A percentile compares a stretch with the other conserved stretches of the same genome.
These are phyloP conservation scores for Sphyrna mokarran DNA, from an alignment of 2,113 vertebrate genomes.

Conservation along the genomic window DNA sequence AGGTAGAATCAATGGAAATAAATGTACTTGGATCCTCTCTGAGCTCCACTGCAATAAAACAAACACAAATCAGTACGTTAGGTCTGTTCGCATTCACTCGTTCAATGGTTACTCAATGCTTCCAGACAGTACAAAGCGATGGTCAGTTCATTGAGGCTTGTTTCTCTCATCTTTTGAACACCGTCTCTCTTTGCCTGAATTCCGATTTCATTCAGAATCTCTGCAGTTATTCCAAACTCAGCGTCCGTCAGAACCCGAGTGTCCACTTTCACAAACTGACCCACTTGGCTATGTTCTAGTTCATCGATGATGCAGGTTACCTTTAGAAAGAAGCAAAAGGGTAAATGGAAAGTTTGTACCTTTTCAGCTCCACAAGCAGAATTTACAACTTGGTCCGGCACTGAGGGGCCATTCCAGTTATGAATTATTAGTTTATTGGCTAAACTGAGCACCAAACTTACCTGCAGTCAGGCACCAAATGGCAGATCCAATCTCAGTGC, in stretches of 20 bases:
- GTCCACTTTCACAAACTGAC: background rate
- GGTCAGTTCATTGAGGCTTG: background rate
- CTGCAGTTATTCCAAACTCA: conserved; percentile 8
- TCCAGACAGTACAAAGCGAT: background rate
- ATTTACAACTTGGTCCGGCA: background rate
- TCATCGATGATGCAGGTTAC: background rate
- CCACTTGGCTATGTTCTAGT: background rate
- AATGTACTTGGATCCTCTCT: background rate
- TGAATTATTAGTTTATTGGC: background rate
- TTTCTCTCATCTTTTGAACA: background rate
- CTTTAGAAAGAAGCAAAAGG: background rate
- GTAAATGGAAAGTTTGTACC: background rate
- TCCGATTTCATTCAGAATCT: conserved; percentile 2
- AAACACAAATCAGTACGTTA: background rate
- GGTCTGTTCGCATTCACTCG: background rate
- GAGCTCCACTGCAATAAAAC: background rate
- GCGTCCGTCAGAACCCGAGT: background rate
- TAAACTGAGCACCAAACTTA: background rate
- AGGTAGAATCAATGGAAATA: background rate
- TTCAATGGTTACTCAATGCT: background rate
- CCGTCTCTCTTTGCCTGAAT: background rate
- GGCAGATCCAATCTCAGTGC: background rate
- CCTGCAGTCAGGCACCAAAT: background rate
- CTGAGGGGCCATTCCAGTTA: background rate
- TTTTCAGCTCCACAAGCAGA: background rate